phyloP scores from a whole-genome alignment of 2,888 invertebrate species.

The Cerceris rybyensis region DNA sequence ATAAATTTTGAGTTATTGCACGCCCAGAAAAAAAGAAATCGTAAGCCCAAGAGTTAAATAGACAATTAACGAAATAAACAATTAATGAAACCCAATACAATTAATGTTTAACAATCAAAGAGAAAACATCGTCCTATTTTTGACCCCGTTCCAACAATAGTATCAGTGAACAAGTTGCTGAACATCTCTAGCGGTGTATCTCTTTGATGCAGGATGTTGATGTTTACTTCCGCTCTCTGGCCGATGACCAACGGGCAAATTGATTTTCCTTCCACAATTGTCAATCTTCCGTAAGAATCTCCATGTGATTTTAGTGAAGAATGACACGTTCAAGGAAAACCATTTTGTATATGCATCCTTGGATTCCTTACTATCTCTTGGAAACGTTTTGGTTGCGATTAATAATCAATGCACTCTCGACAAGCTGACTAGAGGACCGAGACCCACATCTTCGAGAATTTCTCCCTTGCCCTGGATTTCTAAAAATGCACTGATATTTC shows the following conservation, averaged over 20 bases:
- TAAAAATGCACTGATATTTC: constrained; percentile 39
- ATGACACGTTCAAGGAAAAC: constrained; percentile 12
- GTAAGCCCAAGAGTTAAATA: too few relatives aligned
- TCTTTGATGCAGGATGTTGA: background rate
- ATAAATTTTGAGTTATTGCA: too few relatives aligned
- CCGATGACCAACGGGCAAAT: constrained; percentile 37
- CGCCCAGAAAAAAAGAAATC: too few relatives aligned
- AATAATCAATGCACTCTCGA: constrained; percentile 40
- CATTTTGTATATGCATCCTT: background rate
- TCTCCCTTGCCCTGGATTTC: constrained; percentile 49
- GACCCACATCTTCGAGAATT: constrained; percentile 22
- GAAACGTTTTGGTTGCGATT: constrained; percentile 26
- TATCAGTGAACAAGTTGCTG: background rate
- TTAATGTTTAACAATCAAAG: background rate
- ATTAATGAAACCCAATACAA: background rate
- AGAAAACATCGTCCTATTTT: background rate
- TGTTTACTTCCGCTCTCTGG: constrained; percentile 26
- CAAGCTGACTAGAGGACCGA: constrained; percentile 23
- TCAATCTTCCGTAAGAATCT: constrained; percentile 16
- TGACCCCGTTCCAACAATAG: background rate
- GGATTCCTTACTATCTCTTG: constrained; percentile 34
- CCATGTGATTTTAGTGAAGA: background rate
- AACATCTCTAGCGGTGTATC: background rate
- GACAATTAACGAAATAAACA: too few relatives aligned
- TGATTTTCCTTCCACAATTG: constrained; percentile 22